Conservation (phyloP, 2,113 vertebrate genomes). For the Pagrus major region DNA sequence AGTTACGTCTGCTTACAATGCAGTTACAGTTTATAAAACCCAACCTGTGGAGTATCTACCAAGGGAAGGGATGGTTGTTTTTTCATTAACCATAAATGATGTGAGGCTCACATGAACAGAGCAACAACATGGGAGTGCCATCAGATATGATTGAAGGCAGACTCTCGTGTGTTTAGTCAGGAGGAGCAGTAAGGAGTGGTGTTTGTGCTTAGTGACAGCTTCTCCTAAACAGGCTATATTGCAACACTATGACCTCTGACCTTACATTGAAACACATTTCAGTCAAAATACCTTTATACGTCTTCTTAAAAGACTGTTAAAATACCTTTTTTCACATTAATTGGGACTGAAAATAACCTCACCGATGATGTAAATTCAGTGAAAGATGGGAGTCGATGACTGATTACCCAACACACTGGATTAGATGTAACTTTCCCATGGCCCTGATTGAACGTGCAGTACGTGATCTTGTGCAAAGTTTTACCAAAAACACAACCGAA, state of each 20-base stretch:
- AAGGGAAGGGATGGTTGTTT: background rate
- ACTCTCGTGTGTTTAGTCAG: constrained; percentile 28
- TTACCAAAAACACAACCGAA: background rate
- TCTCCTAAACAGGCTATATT: background rate
- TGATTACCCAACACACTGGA: constrained; percentile 37
- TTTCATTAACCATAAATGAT: constrained; percentile 1
- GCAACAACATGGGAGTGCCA: constrained; percentile 1
- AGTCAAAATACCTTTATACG: background rate
- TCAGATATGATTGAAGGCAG: constrained; percentile 13
- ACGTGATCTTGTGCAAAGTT: constrained; percentile 1
- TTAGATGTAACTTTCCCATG: background rate
- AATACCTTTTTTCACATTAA: background rate
- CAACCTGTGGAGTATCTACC: background rate
- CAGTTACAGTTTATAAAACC: background rate
- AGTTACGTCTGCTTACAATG: background rate
- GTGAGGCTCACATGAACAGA: background rate
- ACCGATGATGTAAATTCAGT: background rate
- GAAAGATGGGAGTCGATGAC: constrained; percentile 10
- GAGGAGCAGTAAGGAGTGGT: constrained; percentile 38
- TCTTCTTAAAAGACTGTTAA: background rate
- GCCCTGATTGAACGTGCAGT: background rate
- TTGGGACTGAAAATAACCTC: background rate
- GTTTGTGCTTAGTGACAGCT: constrained; percentile 17
- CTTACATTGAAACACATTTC: background rate
- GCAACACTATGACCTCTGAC: constrained; percentile 20